These are phyloP conservation scores for Drepana arcuata DNA, from an alignment of 1,140 invertebrate species.

Conservation along the genomic window DNA sequence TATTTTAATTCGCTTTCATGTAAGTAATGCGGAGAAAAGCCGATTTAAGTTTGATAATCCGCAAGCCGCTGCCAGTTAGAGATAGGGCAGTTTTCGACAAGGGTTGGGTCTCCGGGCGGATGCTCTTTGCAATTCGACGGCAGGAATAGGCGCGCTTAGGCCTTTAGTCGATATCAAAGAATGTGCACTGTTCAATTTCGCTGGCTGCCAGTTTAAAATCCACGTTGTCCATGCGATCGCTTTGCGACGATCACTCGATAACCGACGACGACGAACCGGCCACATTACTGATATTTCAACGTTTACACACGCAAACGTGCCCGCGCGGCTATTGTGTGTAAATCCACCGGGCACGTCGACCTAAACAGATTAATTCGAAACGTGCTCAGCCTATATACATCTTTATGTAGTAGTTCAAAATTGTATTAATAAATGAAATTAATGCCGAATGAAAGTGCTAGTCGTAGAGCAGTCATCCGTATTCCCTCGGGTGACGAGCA, in stretches of 20 bases:
- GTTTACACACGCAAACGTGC: slow-evolving; percentile 36
- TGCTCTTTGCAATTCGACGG: slow-evolving; percentile 23
- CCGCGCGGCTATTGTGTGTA: slow-evolving; percentile 41
- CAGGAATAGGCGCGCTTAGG: slow-evolving; percentile 28
- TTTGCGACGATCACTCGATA: slow-evolving; percentile 24
- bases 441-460: neutral
- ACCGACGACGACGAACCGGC: slow-evolving; percentile 17
- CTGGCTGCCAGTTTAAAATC: no score
- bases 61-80: slow-evolving; percentile 29
- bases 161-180: slow-evolving; percentile 21
- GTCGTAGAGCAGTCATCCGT: slow-evolving; percentile 10
- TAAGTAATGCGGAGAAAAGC: slow-evolving; percentile 16
- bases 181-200: slow-evolving; percentile 14
- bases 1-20: slow-evolving; percentile 8
- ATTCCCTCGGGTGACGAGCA: slow-evolving; percentile 23
- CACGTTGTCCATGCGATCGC: no score
- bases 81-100: slow-evolving; percentile 32
- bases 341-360: slow-evolving; percentile 40
- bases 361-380: slow-evolving; percentile 35
- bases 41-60: slow-evolving; percentile 46
- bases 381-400: slow-evolving; percentile 15
- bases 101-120: slow-evolving; percentile 21
- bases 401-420: neutral
- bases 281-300: slow-evolving; percentile 39
- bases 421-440: neutral